These are phyloP conservation scores for Phyllotreta striolata DNA, from an alignment of 2,888 invertebrate genomes.

Conservation along the genomic window DNA sequence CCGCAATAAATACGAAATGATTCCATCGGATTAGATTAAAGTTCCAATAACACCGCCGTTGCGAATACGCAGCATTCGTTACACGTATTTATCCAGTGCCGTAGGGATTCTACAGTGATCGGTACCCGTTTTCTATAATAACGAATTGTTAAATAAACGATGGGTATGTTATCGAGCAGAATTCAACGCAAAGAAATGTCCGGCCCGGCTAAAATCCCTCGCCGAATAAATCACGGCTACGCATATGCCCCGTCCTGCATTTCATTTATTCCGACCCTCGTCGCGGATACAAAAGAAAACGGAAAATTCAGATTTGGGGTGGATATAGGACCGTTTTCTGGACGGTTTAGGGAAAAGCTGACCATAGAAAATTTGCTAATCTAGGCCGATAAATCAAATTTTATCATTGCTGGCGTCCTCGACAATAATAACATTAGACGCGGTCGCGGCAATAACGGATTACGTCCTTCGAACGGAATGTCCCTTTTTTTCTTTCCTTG, in stretches of 20 bases:
- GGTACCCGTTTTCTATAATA: too few relatives aligned
- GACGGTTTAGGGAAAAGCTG: slow-evolving; percentile 45
- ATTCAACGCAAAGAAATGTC: background rate
- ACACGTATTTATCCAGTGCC: slow-evolving; percentile 34
- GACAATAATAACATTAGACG: slow-evolving; percentile 38
- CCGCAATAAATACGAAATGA: slow-evolving; percentile 52
- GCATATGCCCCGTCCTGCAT: slow-evolving; percentile 35
- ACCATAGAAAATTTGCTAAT: slow-evolving; percentile 50
- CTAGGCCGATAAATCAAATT: slow-evolving; percentile 47
- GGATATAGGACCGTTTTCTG: slow-evolving; percentile 43
- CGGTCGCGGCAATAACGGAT: slow-evolving; percentile 36
- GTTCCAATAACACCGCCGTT: slow-evolving; percentile 55
- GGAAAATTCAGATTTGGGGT: slow-evolving; percentile 40
- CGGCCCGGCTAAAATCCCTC: slow-evolving; percentile 7
- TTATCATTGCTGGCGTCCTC: slow-evolving; percentile 39
- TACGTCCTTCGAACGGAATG: slow-evolving; percentile 24
- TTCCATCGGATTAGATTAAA: slow-evolving; percentile 56
- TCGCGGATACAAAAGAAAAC: slow-evolving; percentile 38
- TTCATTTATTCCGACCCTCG: slow-evolving; percentile 37
- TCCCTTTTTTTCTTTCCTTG: slow-evolving; percentile 8
- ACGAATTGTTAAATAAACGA: too few relatives aligned
- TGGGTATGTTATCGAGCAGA: too few relatives aligned
- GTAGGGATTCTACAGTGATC: too few relatives aligned
- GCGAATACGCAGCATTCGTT: slow-evolving; percentile 52
- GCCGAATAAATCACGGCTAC: slow-evolving; percentile 22